These are phyloP conservation scores for Podarcis cretensis DNA, from an alignment of 2,113 vertebrate species.

Conservation along the genomic window DNA sequence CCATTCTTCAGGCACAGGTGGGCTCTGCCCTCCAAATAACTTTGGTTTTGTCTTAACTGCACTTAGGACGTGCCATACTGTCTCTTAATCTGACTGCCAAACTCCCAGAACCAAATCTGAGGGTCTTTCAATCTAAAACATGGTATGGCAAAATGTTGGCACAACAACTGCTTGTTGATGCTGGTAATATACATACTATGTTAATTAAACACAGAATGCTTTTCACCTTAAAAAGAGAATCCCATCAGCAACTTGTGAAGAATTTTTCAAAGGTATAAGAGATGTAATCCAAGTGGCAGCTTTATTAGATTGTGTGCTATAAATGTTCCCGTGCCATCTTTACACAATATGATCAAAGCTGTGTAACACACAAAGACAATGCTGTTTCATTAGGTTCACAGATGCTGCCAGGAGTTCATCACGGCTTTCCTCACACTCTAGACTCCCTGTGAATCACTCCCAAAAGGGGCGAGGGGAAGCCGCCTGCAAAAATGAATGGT, in stretches of 20 bases:
- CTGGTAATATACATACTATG: not conserved
- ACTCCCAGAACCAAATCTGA: not conserved
- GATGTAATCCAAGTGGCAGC: not conserved
- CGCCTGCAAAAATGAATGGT: slow-evolving; percentile 34
- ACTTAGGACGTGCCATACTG: not conserved
- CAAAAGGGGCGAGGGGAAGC: not conserved
- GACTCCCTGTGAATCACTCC: not conserved
- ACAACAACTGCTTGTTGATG: not conserved
- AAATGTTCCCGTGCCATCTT: not conserved
- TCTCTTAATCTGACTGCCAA: not conserved
- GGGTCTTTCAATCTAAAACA: not conserved
- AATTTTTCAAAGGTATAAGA: slow-evolving; percentile 11
- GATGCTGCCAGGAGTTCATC: not conserved
- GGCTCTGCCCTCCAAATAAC: not conserved
- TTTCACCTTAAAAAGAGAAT: not conserved
- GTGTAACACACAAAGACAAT: not conserved
- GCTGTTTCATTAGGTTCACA: not conserved
- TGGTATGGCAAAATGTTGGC: not conserved
- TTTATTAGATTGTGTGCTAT: slow-evolving; percentile 4
- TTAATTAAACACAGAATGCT: not conserved
- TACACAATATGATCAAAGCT: not conserved
- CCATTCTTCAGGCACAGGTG: not conserved
- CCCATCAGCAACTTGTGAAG: not conserved
- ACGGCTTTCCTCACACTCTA: not conserved
- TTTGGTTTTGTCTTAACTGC: not conserved